phyloP scores from a whole-genome alignment of 2,113 vertebrate species.

The Tyrannus savana region DNA sequence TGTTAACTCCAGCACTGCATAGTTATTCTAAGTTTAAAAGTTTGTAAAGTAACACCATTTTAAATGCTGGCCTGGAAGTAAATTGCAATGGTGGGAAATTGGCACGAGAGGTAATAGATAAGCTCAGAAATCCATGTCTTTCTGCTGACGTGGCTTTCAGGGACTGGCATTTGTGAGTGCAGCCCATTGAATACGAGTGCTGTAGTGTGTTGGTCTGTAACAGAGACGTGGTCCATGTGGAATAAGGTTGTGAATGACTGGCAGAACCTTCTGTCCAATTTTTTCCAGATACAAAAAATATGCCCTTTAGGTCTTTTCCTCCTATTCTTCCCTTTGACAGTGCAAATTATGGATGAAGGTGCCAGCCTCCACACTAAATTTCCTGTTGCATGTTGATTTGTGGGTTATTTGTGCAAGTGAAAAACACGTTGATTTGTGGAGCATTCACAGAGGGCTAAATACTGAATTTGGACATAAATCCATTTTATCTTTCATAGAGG shows the following conservation, averaged over 20 bases:
- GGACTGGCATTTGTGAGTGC: slow-evolving; percentile 23
- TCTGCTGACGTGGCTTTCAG: slow-evolving; percentile 21
- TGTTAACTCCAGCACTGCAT: not conserved
- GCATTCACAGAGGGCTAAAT: not conserved
- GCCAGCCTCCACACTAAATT: slow-evolving; percentile 23
- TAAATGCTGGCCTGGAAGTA: not conserved
- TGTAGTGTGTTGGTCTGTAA: not conserved
- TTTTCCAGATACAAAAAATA: slow-evolving; percentile 17
- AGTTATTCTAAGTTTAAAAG: not conserved
- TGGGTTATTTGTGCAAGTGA: not conserved
- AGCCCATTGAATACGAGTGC: not conserved
- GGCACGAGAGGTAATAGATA: not conserved
- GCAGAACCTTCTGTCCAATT: slow-evolving; percentile 11
- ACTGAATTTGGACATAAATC: not conserved
- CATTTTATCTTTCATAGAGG: not conserved
- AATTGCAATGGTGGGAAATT: slow-evolving; percentile 9
- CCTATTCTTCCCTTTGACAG: slow-evolving; percentile 20
- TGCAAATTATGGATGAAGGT: not conserved
- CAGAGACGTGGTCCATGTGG: not conserved
- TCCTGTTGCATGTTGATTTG: slow-evolving; percentile 24
- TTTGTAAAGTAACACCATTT: not conserved
- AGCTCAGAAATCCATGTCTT: slow-evolving; percentile 7
- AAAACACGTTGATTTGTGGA: not conserved
- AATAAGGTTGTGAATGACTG: slow-evolving; percentile 25
- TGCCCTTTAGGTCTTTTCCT: slow-evolving; percentile 47